Evolutionary conservation across 2,797 vertebrate genomes (phyloP).

Genomic region (Dendrocincla fuliginosa): DNA sequence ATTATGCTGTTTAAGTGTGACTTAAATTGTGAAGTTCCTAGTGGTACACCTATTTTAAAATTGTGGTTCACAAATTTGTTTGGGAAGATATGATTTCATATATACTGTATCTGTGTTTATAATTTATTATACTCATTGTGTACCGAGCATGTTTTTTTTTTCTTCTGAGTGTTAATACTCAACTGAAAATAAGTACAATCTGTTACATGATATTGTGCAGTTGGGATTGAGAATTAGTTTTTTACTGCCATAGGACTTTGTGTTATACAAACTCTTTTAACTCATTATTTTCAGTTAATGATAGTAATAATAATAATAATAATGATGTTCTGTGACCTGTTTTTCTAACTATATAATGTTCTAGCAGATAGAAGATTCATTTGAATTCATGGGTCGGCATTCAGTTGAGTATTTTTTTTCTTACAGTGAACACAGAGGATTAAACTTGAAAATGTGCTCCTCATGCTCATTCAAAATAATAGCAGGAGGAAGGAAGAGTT

Average conservation of each 20-base stretch:
- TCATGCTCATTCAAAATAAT: slow-evolving; percentile 25
- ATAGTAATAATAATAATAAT: not conserved
- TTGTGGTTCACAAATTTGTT: not conserved
- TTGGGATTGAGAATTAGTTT: not conserved
- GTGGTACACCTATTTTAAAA: not conserved
- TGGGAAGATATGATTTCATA: not conserved
- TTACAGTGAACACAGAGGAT: not conserved
- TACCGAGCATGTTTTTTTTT: not conserved
- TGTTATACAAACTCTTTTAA: not conserved
- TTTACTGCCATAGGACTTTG: not conserved
- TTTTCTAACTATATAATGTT: not conserved
- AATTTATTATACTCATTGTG: not conserved
- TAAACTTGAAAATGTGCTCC: slow-evolving; percentile 21
- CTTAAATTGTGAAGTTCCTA: not conserved
- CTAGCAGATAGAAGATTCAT: not conserved
- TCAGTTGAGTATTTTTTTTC: not conserved
- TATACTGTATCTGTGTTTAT: not conserved
- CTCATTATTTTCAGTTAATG: not conserved
- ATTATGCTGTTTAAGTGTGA: not conserved
- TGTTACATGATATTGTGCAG: not conserved
- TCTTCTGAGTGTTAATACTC: not conserved
- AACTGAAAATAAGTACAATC: not conserved
- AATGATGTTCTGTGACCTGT: not conserved
- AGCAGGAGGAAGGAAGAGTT: slow-evolving; percentile 34
- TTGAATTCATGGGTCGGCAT: not conserved